These are phyloP conservation scores for Ormyrus pomaceus DNA, from an alignment of 2,888 invertebrate species.

Conservation along the genomic window DNA sequence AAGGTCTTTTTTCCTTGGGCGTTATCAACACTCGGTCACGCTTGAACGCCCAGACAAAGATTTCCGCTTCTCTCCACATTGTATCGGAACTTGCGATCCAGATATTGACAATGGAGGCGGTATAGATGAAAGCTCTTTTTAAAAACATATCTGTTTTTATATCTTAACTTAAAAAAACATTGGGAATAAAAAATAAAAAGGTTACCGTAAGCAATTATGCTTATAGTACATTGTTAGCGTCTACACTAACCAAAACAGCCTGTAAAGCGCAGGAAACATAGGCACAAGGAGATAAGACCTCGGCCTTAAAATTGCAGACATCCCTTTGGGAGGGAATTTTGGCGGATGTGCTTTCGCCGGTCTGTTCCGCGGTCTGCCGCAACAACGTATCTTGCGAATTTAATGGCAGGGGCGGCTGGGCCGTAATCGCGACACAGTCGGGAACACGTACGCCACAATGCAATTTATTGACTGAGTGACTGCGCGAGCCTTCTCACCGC, in stretches of 20 bases:
- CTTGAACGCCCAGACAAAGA: too few species aligned
- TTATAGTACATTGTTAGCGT: too few species aligned
- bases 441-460: slow-evolving; percentile 30
- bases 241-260: too few species aligned
- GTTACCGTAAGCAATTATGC: too few species aligned
- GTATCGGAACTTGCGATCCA: not conserved
- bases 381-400: slow-evolving; percentile 53
- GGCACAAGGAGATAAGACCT: not conserved
- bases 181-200: too few species aligned
- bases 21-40: slow-evolving; percentile 48
- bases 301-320: not conserved
- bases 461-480: slow-evolving; percentile 49
- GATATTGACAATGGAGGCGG: slow-evolving; percentile 6
- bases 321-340: not conserved
- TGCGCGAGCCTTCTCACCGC: not conserved
- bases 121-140: too few species aligned
- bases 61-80: not conserved
- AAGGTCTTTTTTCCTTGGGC: not conserved
- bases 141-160: too few species aligned
- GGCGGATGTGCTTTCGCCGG: slow-evolving; percentile 6
- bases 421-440: slow-evolving; percentile 40
- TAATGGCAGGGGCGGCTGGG: slow-evolving; percentile 24
- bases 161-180: too few species aligned
- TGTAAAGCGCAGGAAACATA: too few species aligned
- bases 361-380: slow-evolving; percentile 43